Evolutionary conservation across 2,113 vertebrate genomes (phyloP).

Genomic region (Anas platyrhynchos): DNA sequence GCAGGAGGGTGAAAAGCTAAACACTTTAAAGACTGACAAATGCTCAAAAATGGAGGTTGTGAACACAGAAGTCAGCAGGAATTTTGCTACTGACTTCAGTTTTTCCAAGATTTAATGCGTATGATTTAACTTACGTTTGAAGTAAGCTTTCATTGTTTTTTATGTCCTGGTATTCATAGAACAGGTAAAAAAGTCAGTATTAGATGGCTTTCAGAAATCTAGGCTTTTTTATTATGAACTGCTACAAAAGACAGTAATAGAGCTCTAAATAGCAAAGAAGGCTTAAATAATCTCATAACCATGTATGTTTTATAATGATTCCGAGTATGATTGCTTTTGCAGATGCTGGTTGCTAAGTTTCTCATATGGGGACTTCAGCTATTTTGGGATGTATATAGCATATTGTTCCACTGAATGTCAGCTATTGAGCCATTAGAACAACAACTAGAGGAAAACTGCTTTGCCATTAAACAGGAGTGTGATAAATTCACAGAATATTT

Average conservation of each 20-base stretch:
- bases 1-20: neutral
- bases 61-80: neutral
- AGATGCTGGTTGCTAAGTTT: neutral
- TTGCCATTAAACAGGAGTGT: neutral
- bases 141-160: neutral
- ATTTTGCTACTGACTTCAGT: slow-evolving; percentile 2
- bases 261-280: neutral
- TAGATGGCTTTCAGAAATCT: slow-evolving; percentile 11
- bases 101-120: neutral
- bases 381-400: neutral
- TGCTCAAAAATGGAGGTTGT: neutral
- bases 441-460: neutral
- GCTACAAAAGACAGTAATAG: neutral
- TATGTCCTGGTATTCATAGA: neutral
- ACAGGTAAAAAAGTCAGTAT: neutral
- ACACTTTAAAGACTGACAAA: neutral
- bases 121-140: neutral
- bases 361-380: neutral
- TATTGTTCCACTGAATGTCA: neutral
- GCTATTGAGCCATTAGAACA: neutral
- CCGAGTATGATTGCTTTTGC: slow-evolving; percentile 51
- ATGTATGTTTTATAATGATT: slow-evolving; percentile 48
- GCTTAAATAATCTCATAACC: slow-evolving; percentile 17
- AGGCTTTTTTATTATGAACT: neutral
- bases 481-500: neutral